Conservation (phyloP, 1,140 invertebrate genomes). For the Drosophila chauvacae region DNA sequence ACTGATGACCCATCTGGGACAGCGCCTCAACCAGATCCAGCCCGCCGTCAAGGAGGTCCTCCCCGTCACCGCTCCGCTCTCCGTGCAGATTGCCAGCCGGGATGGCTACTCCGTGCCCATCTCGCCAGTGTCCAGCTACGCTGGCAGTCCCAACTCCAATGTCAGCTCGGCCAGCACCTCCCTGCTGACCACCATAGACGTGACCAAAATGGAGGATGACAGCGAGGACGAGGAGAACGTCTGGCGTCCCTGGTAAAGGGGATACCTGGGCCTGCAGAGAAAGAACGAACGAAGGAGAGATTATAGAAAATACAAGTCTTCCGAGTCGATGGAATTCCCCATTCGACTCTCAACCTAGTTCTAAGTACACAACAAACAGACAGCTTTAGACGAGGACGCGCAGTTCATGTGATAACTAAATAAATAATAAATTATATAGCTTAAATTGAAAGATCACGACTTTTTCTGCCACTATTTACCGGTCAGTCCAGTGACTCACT, state of each 20-base stretch:
- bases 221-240: conserved; percentile 86
- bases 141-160: conserved; percentile 77
- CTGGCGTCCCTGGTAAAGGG: conserved; percentile 88
- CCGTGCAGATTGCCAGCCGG: conserved; percentile 73
- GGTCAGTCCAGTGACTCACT: conserved; percentile 14
- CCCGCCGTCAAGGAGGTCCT: conserved; percentile 71
- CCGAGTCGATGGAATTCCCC: conserved; percentile 48
- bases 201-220: conserved; percentile 69
- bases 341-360: conserved; percentile 37
- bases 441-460: conserved; percentile 50
- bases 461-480: conserved; percentile 24
- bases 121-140: conserved; percentile 76
- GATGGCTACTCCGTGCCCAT: conserved; percentile 79
- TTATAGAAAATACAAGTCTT: conserved; percentile 62
- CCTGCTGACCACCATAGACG: conserved; percentile 74
- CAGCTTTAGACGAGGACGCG: conserved; percentile 65
- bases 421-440: conserved; percentile 68
- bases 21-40: conserved; percentile 89
- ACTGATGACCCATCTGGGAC: conserved; percentile 94
- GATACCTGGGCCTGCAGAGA: background rate
- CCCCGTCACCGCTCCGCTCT: conserved; percentile 70
- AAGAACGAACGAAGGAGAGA: conserved; percentile 2
- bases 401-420: conserved; percentile 78
- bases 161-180: conserved; percentile 50
- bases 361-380: conserved; percentile 45